Evolutionary conservation across 2,888 invertebrate species (phyloP), one percentile per base, ranked within the genome.

Genomic region (Dusona sp.): DNA sequence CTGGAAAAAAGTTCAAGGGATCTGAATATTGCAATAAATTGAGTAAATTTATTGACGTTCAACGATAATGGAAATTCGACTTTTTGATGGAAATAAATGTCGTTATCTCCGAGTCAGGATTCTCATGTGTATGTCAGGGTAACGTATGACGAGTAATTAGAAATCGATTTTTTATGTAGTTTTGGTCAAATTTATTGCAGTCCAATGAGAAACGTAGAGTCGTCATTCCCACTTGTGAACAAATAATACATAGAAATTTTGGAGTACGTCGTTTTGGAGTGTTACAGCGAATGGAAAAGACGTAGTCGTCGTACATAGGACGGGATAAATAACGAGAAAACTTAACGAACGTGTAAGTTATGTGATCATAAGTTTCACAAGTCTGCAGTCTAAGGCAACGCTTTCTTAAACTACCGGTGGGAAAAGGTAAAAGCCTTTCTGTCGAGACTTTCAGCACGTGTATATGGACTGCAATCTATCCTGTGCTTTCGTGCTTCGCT

Each of bases 271-370:
- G 25, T 61, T 70, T 29, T 22, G 16, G 61, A 72, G 61, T 72
- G 61, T 79, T 38, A 70, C 79, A 45, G 42, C 45, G 45, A 79
- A 68, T 57, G 54, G 42, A 70, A 77, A 61, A 57, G 61, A 61
- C 33, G 16, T 45, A 61, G 72, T 73, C 38, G 45, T 65, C n/a
- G 57, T 48, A 74, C 45, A 61, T 42, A 45, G 61, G 4, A 9
- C 33, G 75, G 45, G 51, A 36, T 57, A 67, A 79, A 67, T 45
- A 65, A 79, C 72, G 79, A 73, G 81, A 57, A 84, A 85, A 85
- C 82, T 73, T 85, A 82, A 85, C 82, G 67, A 85, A 82, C 74
- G 51, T 74, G 68, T 79, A 82, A 85, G 67, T 85, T 85, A 78
- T 85, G 82, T 68, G 78, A 68, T 68, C 85, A 82, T 82, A 85